These are phyloP conservation scores for Dendrolimus kikuchii DNA, from an alignment of 1,140 invertebrate species.

Conservation along the genomic window DNA sequence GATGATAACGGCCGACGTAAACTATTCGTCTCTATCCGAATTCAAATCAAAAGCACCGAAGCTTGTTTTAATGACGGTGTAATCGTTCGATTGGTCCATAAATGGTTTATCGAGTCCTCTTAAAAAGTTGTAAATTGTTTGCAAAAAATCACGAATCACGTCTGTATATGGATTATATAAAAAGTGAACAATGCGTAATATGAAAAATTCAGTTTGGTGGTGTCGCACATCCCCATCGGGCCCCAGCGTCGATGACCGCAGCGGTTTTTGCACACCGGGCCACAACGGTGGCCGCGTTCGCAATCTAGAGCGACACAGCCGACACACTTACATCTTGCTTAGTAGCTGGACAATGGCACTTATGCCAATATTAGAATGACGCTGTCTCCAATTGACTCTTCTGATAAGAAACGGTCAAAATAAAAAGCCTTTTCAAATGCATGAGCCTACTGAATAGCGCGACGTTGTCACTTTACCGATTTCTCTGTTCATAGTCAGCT, in stretches of 20 bases:
- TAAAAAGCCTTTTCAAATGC: too few relatives aligned
- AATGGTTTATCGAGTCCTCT: too few relatives aligned
- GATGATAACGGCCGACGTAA: not conserved
- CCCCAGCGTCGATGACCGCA: constrained; percentile 59
- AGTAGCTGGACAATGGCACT: constrained; percentile 3
- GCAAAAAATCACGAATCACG: constrained; percentile 1
- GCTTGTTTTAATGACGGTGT: too few relatives aligned
- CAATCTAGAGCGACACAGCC: constrained; percentile 40
- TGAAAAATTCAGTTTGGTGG: constrained; percentile 12
- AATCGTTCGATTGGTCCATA: too few relatives aligned
- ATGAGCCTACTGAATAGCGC: too few relatives aligned
- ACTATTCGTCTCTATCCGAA: not conserved
- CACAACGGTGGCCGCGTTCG: constrained; percentile 27
- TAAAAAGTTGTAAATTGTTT: not conserved
- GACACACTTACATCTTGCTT: constrained; percentile 12
- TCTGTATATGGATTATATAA: constrained; percentile 2
- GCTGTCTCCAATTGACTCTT: too few relatives aligned
- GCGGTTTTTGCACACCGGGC: constrained; percentile 44
- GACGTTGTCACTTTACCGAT: too few relatives aligned
- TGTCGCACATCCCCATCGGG: constrained; percentile 42
- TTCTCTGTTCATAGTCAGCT: too few relatives aligned
- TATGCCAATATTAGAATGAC: too few relatives aligned
- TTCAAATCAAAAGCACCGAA: not conserved
- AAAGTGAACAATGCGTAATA: constrained; percentile 17
- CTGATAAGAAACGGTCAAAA: too few relatives aligned